Evolutionary conservation across 2,113 vertebrate species (phyloP).

Genomic region (Atractosteus spatula): DNA sequence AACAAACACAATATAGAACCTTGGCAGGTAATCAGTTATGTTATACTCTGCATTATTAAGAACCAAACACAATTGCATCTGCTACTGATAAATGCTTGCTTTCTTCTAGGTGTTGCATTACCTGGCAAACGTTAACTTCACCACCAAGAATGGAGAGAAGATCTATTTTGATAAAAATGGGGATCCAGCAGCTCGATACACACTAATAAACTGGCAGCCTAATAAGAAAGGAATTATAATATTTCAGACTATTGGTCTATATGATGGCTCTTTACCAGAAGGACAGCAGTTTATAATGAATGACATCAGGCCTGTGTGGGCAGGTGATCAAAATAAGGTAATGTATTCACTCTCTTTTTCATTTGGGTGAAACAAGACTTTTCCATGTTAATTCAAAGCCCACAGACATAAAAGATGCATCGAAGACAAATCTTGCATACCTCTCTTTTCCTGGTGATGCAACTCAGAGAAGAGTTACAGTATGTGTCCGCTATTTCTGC

Average conservation of each 20-base stretch:
- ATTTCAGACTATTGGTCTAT: conserved; percentile 1
- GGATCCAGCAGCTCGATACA: conserved; percentile 8
- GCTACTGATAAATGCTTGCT: not conserved
- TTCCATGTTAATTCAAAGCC: too few species aligned
- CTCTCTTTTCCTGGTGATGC: too few species aligned
- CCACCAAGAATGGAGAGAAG: conserved; percentile 2
- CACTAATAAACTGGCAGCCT: conserved; percentile 13
- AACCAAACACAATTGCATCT: too few species aligned
- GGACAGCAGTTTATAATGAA: conserved; percentile 7
- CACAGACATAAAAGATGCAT: too few species aligned
- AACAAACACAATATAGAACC: not conserved
- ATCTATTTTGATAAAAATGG: conserved; percentile 14
- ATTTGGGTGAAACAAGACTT: not conserved
- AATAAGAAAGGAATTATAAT: not conserved
- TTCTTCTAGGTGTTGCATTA: conserved; percentile 13
- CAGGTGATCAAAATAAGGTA: not conserved
- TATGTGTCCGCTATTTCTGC: too few species aligned
- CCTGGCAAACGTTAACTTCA: conserved; percentile 15
- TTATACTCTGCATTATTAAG: not conserved
- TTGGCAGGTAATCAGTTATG: conserved; percentile 8
- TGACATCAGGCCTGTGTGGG: not conserved
- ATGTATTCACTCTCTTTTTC: not conserved
- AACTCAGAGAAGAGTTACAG: too few species aligned
- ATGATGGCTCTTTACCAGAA: conserved; percentile 4
- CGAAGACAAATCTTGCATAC: too few species aligned